Evolutionary conservation across 2,113 vertebrate species (phyloP).

Genomic region (Catagonus wagneri): DNA sequence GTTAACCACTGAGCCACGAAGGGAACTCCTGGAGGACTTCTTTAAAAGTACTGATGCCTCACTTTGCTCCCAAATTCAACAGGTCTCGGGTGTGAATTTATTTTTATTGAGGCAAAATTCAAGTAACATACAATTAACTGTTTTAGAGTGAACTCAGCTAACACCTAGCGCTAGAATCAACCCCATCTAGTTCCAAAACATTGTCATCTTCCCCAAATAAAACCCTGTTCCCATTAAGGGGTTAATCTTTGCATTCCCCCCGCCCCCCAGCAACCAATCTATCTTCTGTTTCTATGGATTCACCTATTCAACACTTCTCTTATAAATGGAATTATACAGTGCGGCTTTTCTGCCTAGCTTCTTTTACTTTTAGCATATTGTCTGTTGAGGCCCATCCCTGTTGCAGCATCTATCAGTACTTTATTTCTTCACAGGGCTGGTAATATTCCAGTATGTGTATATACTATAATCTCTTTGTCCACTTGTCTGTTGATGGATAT

Average conservation of each 20-base stretch:
- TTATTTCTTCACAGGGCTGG: not conserved
- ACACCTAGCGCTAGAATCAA: no score
- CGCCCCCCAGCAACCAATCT: not conserved
- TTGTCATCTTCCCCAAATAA: not conserved
- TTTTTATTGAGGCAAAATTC: not conserved
- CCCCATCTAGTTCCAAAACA: not conserved
- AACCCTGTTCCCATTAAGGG: not conserved
- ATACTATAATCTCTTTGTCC: no score
- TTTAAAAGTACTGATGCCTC: not conserved
- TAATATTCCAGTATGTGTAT: accelerated
- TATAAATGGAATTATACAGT: accelerated
- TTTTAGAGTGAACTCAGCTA: not conserved
- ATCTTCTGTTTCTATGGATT: not conserved
- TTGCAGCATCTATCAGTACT: no score
- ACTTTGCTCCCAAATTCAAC: not conserved
- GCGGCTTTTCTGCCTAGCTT: no score
- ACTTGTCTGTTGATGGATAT: not conserved
- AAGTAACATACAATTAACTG: not conserved
- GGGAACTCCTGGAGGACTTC: no score
- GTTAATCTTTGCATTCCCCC: not conserved
- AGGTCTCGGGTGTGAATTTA: not conserved
- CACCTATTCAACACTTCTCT: no score
- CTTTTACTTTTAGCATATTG: not conserved
- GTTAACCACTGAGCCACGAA: no score
- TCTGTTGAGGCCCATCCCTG: not conserved